A percentile compares a stretch with the other conserved stretches of the same genome.
Evolutionary conservation across 1,140 invertebrate species (phyloP).

Genomic region (Cyclargus thomasi): DNA sequence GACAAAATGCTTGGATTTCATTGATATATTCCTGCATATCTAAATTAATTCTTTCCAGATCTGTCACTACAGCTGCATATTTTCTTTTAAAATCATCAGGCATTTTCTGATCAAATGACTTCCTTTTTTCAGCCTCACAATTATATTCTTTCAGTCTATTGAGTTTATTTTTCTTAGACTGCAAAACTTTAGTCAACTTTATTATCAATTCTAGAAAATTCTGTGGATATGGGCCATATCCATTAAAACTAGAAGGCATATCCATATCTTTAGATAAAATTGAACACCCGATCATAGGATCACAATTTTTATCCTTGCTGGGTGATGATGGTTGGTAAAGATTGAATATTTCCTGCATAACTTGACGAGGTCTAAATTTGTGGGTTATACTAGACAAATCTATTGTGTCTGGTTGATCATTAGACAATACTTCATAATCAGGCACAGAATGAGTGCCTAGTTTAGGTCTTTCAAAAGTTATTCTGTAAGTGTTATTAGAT

Average conservation of each 20-base stretch:
- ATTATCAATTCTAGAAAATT: constrained; percentile 92
- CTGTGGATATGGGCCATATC: constrained; percentile 82
- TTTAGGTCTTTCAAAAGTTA: constrained; percentile 95
- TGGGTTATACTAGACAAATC: constrained; percentile 89
- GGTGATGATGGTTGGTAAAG: constrained; percentile 46
- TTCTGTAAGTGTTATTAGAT: constrained; percentile 96
- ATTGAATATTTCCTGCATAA: constrained; percentile 69
- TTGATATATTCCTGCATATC: constrained; percentile 91
- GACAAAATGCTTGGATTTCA: constrained; percentile 88
- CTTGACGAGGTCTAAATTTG: constrained; percentile 82
- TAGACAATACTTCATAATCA: constrained; percentile 96
- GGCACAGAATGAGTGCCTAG: constrained; percentile 97
- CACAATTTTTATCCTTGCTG: constrained; percentile 61
- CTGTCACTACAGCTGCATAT: constrained; percentile 92
- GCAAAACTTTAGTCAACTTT: constrained; percentile 89
- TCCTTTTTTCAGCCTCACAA: constrained; percentile 90
- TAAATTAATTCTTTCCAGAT: constrained; percentile 93
- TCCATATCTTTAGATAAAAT: constrained; percentile 57
- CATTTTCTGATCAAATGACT: constrained; percentile 85
- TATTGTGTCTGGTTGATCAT: constrained; percentile 93
- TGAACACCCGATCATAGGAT: constrained; percentile 75
- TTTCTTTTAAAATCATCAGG: constrained; percentile 90
- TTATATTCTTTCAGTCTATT: constrained; percentile 91
- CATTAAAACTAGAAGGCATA: constrained; percentile 76
- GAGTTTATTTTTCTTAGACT: constrained; percentile 89